These are phyloP conservation scores for Aldabrachelys gigantea DNA, from an alignment of 2,113 vertebrate genomes.

Conservation along the genomic window DNA sequence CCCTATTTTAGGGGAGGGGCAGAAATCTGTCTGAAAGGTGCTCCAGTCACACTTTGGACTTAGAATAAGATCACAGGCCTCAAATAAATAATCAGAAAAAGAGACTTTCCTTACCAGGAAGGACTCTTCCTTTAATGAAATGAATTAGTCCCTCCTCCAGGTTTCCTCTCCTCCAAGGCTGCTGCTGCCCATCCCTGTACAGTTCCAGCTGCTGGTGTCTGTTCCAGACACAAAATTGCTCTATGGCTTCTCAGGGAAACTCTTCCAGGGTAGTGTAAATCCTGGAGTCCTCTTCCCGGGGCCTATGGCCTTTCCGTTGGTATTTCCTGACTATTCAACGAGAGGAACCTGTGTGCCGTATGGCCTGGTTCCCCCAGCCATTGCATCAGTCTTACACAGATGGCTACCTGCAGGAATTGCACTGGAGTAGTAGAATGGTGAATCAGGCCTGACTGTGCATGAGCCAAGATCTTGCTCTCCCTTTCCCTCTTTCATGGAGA, in stretches of 20 bases:
- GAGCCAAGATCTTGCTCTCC: not conserved
- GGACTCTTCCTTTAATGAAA: conserved; percentile 19
- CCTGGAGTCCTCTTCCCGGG: too few relatives aligned
- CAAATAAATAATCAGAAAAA: conserved; percentile 25
- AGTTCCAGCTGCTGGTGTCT: not conserved
- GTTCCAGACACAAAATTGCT: not conserved
- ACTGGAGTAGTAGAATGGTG: not conserved
- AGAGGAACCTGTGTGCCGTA: not conserved
- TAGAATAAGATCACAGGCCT: conserved; percentile 19
- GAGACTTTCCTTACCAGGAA: conserved; percentile 8
- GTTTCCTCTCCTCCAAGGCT: not conserved
- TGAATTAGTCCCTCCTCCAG: not conserved
- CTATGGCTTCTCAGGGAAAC: not conserved
- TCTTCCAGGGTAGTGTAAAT: too few relatives aligned
- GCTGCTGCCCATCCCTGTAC: not conserved
- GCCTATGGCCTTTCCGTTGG: not conserved
- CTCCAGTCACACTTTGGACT: not conserved
- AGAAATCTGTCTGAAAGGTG: not conserved
- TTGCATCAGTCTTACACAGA: too few relatives aligned
- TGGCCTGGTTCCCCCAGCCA: too few relatives aligned
- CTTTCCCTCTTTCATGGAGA: not conserved
- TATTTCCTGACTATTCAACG: not conserved
- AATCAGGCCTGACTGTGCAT: not conserved
- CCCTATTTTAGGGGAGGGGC: not conserved
- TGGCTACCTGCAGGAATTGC: too few relatives aligned